These are phyloP conservation scores for Smittia sp. DNA, from an alignment of 2,888 invertebrate species.

Conservation along the genomic window DNA sequence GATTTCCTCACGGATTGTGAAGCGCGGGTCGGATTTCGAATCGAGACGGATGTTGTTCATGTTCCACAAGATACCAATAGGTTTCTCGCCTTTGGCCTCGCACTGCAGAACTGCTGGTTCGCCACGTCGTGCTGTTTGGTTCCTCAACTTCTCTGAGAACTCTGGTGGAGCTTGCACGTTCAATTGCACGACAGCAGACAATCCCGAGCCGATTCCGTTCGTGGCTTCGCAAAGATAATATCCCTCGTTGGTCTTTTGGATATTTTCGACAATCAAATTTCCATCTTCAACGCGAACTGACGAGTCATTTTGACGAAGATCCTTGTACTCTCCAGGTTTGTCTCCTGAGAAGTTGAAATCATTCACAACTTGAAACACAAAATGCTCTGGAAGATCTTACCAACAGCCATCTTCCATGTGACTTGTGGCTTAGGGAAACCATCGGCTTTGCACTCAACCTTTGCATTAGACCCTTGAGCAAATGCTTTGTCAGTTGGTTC, in stretches of 20 bases:
- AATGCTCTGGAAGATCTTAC: constrained; percentile 55
- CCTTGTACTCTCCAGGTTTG: constrained; percentile 89
- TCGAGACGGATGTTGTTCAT: constrained; percentile 91
- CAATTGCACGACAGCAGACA: constrained; percentile 90
- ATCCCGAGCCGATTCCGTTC: constrained; percentile 91
- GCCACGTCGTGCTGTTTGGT: constrained; percentile 85
- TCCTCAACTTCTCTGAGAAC: constrained; percentile 86
- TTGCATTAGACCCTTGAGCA: constrained; percentile 90
- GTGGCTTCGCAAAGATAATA: constrained; percentile 94
- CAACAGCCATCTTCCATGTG: constrained; percentile 94
- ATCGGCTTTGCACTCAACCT: constrained; percentile 94
- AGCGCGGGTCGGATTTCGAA: constrained; percentile 82
- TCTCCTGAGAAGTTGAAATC: constrained; percentile 65
- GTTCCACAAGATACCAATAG: constrained; percentile 92
- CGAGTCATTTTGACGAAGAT: constrained; percentile 84
- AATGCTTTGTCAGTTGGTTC: constrained; percentile 94
- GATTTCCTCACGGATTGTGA: constrained; percentile 84
- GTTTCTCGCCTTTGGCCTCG: constrained; percentile 91
- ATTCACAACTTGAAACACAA: background rate
- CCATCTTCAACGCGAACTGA: constrained; percentile 93
- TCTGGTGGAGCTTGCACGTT: constrained; percentile 95
- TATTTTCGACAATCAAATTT: constrained; percentile 83
- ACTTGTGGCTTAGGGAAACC: constrained; percentile 93
- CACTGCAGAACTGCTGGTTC: constrained; percentile 89
- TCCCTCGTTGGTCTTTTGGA: constrained; percentile 90